These are phyloP conservation scores for Mongoloraphidia duomilia DNA, from an alignment of 2,888 invertebrate genomes.

Conservation along the genomic window DNA sequence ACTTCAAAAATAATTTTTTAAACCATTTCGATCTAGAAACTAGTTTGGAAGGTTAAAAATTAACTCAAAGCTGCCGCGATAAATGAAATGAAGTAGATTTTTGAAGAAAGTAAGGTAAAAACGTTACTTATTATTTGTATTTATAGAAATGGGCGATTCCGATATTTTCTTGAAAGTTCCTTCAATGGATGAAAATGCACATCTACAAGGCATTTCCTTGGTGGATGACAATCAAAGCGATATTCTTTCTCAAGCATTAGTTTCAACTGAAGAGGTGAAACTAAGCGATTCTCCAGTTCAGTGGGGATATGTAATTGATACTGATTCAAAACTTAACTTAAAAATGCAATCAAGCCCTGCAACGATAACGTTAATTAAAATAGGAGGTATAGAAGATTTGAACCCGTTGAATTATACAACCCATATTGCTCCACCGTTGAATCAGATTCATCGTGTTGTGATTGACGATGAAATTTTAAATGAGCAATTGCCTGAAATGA, in stretches of 20 bases:
- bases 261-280: slow-evolving; percentile 16
- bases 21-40: too few relatives aligned
- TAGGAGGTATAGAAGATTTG: slow-evolving; percentile 20
- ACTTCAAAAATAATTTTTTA: too few relatives aligned
- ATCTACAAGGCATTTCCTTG: slow-evolving; percentile 20
- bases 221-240: slow-evolving; percentile 21
- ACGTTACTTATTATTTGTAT: not conserved
- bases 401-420: slow-evolving; percentile 18
- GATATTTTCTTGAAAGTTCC: slow-evolving; percentile 23
- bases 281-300: slow-evolving; percentile 10
- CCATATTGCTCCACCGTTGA: slow-evolving; percentile 11
- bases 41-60: slow-evolving; percentile 1
- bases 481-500: slow-evolving; percentile 1
- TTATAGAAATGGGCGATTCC: slow-evolving; percentile 19
- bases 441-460: slow-evolving; percentile 2
- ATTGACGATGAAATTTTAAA: not conserved
- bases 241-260: slow-evolving; percentile 20
- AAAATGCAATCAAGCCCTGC: slow-evolving; percentile 18
- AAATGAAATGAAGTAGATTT: not conserved
- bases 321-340: slow-evolving; percentile 17
- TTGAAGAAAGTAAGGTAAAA: not conserved
- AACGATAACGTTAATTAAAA: slow-evolving; percentile 19
- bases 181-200: slow-evolving; percentile 19
- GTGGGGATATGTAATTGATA: slow-evolving; percentile 8
- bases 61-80: slow-evolving; percentile 7